These are phyloP conservation scores for Mus spretus DNA, from an alignment of 2,797 vertebrate genomes.

Conservation along the genomic window DNA sequence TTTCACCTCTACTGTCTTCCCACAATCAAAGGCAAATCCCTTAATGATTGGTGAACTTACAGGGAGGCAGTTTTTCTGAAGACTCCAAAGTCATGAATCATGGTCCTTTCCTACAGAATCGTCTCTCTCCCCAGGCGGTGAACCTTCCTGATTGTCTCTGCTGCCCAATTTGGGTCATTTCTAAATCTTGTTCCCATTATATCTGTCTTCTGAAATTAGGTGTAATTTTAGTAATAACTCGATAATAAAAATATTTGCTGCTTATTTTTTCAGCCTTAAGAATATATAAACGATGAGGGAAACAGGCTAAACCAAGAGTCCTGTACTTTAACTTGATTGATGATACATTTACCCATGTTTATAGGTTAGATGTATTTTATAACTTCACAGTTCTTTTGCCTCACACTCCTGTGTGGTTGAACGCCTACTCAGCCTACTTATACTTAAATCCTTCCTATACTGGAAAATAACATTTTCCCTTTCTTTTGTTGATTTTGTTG, in stretches of 20 bases:
- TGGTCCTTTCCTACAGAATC: neutral
- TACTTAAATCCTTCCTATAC: neutral
- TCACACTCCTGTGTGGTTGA: neutral
- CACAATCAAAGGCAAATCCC: conserved; percentile 41
- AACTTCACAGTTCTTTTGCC: neutral
- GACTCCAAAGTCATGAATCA: neutral
- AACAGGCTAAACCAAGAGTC: neutral
- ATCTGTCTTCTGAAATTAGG: neutral
- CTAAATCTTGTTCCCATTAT: neutral
- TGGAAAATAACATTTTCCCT: neutral
- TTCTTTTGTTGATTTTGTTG: neutral
- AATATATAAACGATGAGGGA: neutral
- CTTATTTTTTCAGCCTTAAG: conserved; percentile 43
- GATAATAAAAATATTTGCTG: conserved; percentile 4
- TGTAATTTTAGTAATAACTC: neutral
- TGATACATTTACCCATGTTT: neutral
- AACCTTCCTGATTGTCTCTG: neutral
- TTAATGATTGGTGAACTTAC: conserved; percentile 42
- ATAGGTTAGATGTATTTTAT: neutral
- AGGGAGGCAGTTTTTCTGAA: conserved; percentile 31
- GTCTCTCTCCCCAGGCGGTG: neutral
- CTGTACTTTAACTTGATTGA: neutral
- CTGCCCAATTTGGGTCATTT: neutral
- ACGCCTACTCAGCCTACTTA: neutral
- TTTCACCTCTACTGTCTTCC: conserved; percentile 56